Conservation (phyloP, 2,888 invertebrate species). For the Timema cristinae region DNA sequence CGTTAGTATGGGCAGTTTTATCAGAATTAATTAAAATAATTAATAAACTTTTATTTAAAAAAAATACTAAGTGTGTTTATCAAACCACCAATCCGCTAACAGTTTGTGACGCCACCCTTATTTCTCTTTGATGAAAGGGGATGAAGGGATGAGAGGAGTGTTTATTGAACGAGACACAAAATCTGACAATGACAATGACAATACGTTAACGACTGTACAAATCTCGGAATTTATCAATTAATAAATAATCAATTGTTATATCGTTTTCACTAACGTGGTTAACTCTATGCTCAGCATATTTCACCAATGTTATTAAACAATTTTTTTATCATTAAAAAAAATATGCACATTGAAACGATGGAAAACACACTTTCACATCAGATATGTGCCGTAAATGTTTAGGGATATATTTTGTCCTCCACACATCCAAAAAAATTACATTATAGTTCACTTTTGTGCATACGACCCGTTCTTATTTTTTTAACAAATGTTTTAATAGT, state of each 20-base stretch:
- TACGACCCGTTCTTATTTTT: conserved; percentile 18
- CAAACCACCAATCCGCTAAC: neutral
- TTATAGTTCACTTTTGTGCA: conserved; percentile 23
- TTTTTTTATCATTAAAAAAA: conserved; percentile 15
- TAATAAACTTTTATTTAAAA: conserved; percentile 8
- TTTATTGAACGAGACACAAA: conserved; percentile 21
- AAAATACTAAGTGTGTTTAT: neutral
- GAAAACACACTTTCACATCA: conserved; percentile 23
- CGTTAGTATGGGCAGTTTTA: no score
- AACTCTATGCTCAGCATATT: conserved; percentile 13
- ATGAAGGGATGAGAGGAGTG: neutral
- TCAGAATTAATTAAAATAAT: no score
- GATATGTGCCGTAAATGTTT: conserved; percentile 23
- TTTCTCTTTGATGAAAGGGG: neutral
- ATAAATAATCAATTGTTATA: conserved; percentile 15
- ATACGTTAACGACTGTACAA: conserved; percentile 25
- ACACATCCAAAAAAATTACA: conserved; percentile 20
- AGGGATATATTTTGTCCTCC: conserved; percentile 1
- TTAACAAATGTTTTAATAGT: conserved; percentile 19
- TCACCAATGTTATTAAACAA: conserved; percentile 11
- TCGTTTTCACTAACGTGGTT: neutral
- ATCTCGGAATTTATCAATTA: conserved; percentile 19
- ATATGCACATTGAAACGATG: conserved; percentile 25
- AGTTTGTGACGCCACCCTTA: neutral
- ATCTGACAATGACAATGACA: conserved; percentile 24